Evolutionary conservation across 2,113 vertebrate genomes (phyloP).

Genomic region (Syngnathus floridae): DNA sequence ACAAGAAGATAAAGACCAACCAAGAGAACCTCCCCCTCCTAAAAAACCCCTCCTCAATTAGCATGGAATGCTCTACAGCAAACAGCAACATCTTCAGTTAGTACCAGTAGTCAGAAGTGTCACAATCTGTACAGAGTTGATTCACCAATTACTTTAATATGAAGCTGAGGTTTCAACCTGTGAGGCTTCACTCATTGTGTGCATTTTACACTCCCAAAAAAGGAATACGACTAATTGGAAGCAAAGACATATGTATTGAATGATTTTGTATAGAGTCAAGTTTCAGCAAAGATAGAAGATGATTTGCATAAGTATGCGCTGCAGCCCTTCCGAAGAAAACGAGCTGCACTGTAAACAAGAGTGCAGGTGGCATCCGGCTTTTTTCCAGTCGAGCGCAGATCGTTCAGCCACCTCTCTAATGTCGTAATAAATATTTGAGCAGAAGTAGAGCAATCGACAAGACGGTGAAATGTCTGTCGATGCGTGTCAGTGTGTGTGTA

Average conservation of each 20-base stretch:
- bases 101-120: slow-evolving; percentile 16
- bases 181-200: not conserved
- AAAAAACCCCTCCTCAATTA: slow-evolving; percentile 14
- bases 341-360: slow-evolving; percentile 10
- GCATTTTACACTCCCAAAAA: not conserved
- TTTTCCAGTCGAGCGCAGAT: slow-evolving; percentile 16
- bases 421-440: slow-evolving; percentile 39
- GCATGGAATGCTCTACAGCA: slow-evolving; percentile 9
- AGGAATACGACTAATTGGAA: not conserved
- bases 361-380: slow-evolving; percentile 7
- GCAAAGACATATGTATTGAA: not conserved
- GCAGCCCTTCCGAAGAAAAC: slow-evolving; percentile 44
- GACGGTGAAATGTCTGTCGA: slow-evolving; percentile 10
- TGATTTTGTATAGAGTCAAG: not conserved
- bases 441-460: slow-evolving; percentile 36
- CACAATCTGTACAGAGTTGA: slow-evolving; percentile 16
- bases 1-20: slow-evolving; percentile 25
- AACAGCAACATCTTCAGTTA: slow-evolving; percentile 29
- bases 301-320: slow-evolving; percentile 9
- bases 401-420: slow-evolving; percentile 10
- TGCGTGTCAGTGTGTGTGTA: slow-evolving; percentile 13
- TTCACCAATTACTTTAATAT: slow-evolving; percentile 10
- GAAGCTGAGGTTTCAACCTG: slow-evolving; percentile 7
- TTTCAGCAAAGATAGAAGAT: slow-evolving; percentile 15
- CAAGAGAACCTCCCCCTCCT: not conserved